Conservation (phyloP, 2,797 vertebrate genomes). For the Gymnoscopelus braueri region DNA sequence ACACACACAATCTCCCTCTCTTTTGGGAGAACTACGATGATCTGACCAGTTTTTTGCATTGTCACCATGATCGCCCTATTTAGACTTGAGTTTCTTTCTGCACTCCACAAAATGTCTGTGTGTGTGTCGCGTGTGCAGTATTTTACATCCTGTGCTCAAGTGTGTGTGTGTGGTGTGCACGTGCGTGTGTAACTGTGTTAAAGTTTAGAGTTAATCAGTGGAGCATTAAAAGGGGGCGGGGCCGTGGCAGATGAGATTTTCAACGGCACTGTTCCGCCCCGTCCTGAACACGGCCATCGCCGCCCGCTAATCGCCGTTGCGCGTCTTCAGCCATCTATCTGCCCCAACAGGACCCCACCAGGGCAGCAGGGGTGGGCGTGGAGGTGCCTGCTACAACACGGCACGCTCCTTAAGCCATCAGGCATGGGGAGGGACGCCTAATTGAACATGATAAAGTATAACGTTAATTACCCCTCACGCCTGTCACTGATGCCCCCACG, state of each 20-base stretch:
- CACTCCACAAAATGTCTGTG: constrained; percentile 1
- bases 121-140: neutral
- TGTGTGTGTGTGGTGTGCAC: constrained; percentile 14
- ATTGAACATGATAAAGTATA: constrained; percentile 99
- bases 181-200: constrained; percentile 17
- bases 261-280: constrained; percentile 44
- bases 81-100: neutral
- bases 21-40: neutral
- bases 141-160: neutral
- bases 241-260: constrained; percentile 54
- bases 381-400: constrained; percentile 77
- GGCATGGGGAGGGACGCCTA: constrained; percentile 92
- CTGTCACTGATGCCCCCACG: constrained; percentile 92
- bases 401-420: constrained; percentile 97
- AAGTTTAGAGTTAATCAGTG: constrained; percentile 30
- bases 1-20: constrained; percentile 1
- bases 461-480: constrained; percentile 99
- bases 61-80: constrained; percentile 7
- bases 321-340: constrained; percentile 86
- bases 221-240: constrained; percentile 36
- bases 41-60: neutral
- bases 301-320: constrained; percentile 76
- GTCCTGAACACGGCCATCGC: constrained; percentile 68
- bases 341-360: constrained; percentile 50
- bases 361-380: constrained; percentile 79